Evolutionary conservation across 2,888 invertebrate species (phyloP).

Genomic region (Odontocolon sp.): DNA sequence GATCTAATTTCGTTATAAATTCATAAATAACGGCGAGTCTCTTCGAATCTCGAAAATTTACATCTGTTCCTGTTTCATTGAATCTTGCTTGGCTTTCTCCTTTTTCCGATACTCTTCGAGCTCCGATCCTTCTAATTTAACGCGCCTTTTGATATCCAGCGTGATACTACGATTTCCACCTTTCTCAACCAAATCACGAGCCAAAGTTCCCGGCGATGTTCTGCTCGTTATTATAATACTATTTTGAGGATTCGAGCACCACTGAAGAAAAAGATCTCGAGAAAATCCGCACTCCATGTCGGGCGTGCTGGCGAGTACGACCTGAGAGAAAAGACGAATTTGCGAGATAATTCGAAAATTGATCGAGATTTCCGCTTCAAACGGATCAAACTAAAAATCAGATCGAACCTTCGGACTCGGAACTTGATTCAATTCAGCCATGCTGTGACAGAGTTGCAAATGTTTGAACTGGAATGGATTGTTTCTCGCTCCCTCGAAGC

Average conservation of each 20-base stretch:
- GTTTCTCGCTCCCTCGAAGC: constrained; percentile 93
- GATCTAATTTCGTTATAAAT: too few species aligned
- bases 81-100: constrained; percentile 83
- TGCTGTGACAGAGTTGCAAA: constrained; percentile 95
- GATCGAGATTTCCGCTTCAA: neutral
- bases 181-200: constrained; percentile 89
- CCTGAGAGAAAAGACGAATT: constrained; percentile 78
- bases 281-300: constrained; percentile 98
- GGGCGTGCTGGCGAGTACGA: constrained; percentile 96
- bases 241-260: constrained; percentile 96
- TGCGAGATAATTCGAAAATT: neutral
- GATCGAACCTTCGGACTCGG: constrained; percentile 90
- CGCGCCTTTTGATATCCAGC: constrained; percentile 86
- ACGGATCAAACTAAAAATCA: constrained; percentile 25
- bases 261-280: constrained; percentile 95
- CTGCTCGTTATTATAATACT: constrained; percentile 96
- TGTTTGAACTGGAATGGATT: constrained; percentile 98
- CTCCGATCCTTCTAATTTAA: constrained; percentile 89
- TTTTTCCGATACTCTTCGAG: constrained; percentile 88
- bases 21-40: too few species aligned
- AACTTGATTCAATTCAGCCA: constrained; percentile 92
- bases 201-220: constrained; percentile 91
- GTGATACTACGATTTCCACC: constrained; percentile 88
- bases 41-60: constrained; percentile 49
- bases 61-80: constrained; percentile 80